Conservation (phyloP, 2,113 vertebrate genomes). For the Brachionichthys hirsutus region DNA sequence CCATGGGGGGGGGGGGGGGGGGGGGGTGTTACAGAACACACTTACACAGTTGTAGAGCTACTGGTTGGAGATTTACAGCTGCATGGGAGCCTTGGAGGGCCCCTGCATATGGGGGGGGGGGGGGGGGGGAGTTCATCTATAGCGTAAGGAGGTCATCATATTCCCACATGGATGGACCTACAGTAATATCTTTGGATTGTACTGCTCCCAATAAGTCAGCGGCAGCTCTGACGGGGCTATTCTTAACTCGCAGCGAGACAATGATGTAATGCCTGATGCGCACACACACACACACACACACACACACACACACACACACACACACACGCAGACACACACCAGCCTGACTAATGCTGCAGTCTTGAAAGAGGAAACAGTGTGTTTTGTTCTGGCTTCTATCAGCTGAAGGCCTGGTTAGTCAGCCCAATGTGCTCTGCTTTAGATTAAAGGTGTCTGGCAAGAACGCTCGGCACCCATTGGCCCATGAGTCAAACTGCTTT, state of each 20-base stretch:
- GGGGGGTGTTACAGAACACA: constrained; percentile 31
- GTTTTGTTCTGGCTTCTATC: constrained; percentile 77
- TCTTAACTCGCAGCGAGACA: constrained; percentile 77
- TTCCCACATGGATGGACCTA: constrained; percentile 77
- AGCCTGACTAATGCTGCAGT: constrained; percentile 77
- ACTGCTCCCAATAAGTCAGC: constrained; percentile 79
- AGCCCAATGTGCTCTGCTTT: constrained; percentile 70
- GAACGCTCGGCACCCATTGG: constrained; percentile 63
- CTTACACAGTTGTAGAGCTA: constrained; percentile 23
- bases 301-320: constrained; percentile 69
- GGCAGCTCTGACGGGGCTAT: constrained; percentile 75
- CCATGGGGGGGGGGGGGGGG: constrained; percentile 23
- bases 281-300: constrained; percentile 70
- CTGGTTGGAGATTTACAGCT: constrained; percentile 56
- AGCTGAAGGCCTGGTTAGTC: constrained; percentile 76
- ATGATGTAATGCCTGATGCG: constrained; percentile 77
- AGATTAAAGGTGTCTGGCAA: constrained; percentile 76
- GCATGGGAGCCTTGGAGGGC: constrained; percentile 49
- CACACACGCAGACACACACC: constrained; percentile 68
- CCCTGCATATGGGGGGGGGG: constrained; percentile 46
- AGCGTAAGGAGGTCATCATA: constrained; percentile 77
- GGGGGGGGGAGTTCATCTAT: constrained; percentile 74
- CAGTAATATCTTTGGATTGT: constrained; percentile 81
- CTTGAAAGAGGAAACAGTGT: constrained; percentile 76
- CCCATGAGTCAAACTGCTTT: constrained; percentile 68